These are phyloP conservation scores for Hydriomena furcata DNA, from an alignment of 2,888 invertebrate genomes.

Conservation along the genomic window DNA sequence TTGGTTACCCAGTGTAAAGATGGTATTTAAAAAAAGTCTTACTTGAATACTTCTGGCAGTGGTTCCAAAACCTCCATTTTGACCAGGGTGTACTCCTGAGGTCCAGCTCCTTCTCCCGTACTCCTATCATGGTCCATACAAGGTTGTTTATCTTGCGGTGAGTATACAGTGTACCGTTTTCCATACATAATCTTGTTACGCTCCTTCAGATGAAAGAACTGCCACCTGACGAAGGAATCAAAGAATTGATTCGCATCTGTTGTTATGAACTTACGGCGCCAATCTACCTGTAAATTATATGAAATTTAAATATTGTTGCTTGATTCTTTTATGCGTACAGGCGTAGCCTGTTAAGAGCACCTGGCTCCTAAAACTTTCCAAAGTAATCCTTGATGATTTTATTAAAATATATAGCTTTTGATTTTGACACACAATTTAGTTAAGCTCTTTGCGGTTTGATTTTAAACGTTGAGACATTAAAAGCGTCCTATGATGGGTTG, in stretches of 20 bases:
- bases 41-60: conserved; percentile 88
- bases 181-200: conserved; percentile 97
- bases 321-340: no score
- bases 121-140: conserved; percentile 99
- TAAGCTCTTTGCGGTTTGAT: no score
- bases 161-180: conserved; percentile 97
- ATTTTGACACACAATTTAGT: no score
- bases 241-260: conserved; percentile 99
- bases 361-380: no score
- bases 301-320: neutral
- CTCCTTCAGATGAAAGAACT: conserved; percentile 93
- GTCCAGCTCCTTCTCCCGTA: conserved; percentile 98
- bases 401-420: no score
- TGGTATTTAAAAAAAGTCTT: conserved; percentile 38
- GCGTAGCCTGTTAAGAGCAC: no score
- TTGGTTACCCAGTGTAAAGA: no score
- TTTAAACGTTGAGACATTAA: no score
- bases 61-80: conserved; percentile 94
- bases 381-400: no score
- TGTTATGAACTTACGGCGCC: conserved; percentile 99
- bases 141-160: conserved; percentile 98
- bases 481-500: no score
- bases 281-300: conserved; percentile 89
- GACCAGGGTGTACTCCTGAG: conserved; percentile 98
- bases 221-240: conserved; percentile 99